Base-by-base conservation (phyloP, 1,140 invertebrate genomes). In the Cherax quadricarinatus region DNA sequence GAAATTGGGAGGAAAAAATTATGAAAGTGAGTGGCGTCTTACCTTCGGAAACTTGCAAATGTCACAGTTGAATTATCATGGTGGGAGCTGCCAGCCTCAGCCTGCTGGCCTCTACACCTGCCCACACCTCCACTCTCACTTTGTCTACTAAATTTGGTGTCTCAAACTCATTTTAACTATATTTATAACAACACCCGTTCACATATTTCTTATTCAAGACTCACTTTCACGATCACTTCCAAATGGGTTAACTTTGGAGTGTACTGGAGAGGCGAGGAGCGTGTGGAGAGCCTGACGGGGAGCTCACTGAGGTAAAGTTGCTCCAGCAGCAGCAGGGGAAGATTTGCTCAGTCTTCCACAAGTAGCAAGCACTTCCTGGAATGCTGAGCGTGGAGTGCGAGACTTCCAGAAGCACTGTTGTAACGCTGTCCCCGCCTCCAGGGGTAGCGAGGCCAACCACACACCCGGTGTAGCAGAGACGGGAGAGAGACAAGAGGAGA, bases 1-100 rank as follows among this genome's bases (percentile, higher is more conserved):
- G 30, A 41, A 57, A 9, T 14, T 57, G 53, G 14, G 53, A 9
- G 53, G 53, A 9, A 57, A 57, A 14, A 57, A 21, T 14, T 9
- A 75, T 75, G 70, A 75, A 75, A 75, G 70, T 75, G 24, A 75
- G n/a, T 75, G 66, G 66, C 66, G 66, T n/a, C 70, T 75, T 75
- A 75, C 70, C 70, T 30, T 30, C 70, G 1, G 70, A 30, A 75
- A 30, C n/a, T 30, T 75, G 70, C 24, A 75, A 75, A 75, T 75
- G 70, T 75, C 70, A 75, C 70, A 75, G 70, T 75, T 75, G 70
- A 75, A 9, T 70, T 70, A 70, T 70, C 66, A 70, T 75, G 70
- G 9, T 57, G 53, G 6, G 14, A 14, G 70, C n/a, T n/a, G 6
- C 24, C n/a, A 6, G 5, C 30, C 6, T 12, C 70, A 9, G 70